Conservation (phyloP, 1,140 invertebrate genomes). For the Sycophaga agraensis region DNA sequence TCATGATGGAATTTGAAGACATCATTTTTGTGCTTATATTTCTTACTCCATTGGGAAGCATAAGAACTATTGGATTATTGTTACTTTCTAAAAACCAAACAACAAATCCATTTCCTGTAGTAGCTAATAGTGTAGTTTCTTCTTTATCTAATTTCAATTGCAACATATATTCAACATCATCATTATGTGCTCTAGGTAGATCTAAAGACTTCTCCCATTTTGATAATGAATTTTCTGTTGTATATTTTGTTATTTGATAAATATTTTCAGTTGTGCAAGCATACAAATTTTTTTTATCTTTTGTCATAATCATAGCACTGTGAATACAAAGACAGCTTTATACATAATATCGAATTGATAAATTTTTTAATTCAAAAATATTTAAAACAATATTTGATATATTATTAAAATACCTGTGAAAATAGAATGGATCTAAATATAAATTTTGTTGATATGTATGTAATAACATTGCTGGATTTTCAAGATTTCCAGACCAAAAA, state of each 20-base stretch:
- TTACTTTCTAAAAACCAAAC: slow-evolving; percentile 68
- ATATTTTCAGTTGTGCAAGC: slow-evolving; percentile 63
- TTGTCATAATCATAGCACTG: slow-evolving; percentile 69
- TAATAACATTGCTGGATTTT: slow-evolving; percentile 70
- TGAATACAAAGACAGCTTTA: slow-evolving; percentile 23
- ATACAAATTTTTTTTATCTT: slow-evolving; percentile 61
- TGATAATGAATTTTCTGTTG: slow-evolving; percentile 56
- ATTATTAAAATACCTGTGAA: slow-evolving; percentile 64
- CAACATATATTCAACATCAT: slow-evolving; percentile 73
- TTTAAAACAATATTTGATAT: no score
- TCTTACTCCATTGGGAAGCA: slow-evolving; percentile 83
- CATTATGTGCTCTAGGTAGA: slow-evolving; percentile 66
- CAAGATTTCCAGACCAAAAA: slow-evolving; percentile 79
- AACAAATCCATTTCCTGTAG: slow-evolving; percentile 80
- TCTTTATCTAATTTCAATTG: slow-evolving; percentile 81
- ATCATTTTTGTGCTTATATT: slow-evolving; percentile 91
- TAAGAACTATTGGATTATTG: slow-evolving; percentile 67
- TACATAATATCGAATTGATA: no score
- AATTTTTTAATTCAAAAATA: no score
- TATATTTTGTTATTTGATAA: slow-evolving; percentile 62
- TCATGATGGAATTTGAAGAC: slow-evolving; percentile 85
- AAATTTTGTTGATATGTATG: slow-evolving; percentile 62
- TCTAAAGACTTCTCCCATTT: slow-evolving; percentile 64
- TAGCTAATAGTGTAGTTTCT: slow-evolving; percentile 79
- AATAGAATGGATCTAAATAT: slow-evolving; percentile 68